Evolutionary conservation across 2,113 vertebrate species (phyloP).

Genomic region (Lepisosteus osseus): DNA sequence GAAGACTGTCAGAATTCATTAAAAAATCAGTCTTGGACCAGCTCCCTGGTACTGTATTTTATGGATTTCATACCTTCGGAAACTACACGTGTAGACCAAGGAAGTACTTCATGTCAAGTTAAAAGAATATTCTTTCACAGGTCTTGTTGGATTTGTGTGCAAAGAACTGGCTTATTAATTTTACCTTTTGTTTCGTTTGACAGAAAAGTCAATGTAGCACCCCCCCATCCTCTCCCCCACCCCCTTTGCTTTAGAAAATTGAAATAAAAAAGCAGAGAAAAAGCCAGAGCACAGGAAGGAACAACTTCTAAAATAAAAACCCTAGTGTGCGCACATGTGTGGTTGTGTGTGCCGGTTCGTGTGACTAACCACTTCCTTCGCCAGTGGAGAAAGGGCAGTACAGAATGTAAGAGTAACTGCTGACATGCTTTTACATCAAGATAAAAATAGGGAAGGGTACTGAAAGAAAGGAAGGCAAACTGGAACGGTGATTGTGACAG

Average conservation of each 20-base stretch:
- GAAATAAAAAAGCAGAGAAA: neutral
- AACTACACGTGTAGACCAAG: too few relatives aligned
- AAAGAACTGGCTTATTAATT: too few relatives aligned
- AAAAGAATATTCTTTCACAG: too few relatives aligned
- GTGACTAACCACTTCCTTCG: conserved; percentile 52
- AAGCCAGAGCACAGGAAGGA: neutral
- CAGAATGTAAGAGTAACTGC: conserved; percentile 37
- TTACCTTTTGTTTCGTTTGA: too few relatives aligned
- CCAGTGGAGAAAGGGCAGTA: conserved; percentile 9
- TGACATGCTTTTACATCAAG: conserved; percentile 29
- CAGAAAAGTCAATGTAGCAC: too few relatives aligned
- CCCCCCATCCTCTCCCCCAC: too few relatives aligned
- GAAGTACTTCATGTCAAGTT: too few relatives aligned
- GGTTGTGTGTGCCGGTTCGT: conserved; percentile 20
- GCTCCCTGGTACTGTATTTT: neutral
- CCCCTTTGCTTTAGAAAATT: too few relatives aligned
- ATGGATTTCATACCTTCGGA: neutral
- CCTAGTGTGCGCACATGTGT: conserved; percentile 2
- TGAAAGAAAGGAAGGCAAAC: conserved; percentile 48
- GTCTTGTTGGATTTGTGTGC: too few relatives aligned
- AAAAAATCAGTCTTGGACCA: neutral
- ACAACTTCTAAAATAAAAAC: neutral
- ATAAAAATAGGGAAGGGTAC: conserved; percentile 52
- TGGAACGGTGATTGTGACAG: conserved; percentile 34
- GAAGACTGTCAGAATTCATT: neutral